Percentiles rank a stretch among this genome's conserved stretches.
Conservation (phyloP, 2,888 invertebrate genomes). For the Euzetes globulus region DNA sequence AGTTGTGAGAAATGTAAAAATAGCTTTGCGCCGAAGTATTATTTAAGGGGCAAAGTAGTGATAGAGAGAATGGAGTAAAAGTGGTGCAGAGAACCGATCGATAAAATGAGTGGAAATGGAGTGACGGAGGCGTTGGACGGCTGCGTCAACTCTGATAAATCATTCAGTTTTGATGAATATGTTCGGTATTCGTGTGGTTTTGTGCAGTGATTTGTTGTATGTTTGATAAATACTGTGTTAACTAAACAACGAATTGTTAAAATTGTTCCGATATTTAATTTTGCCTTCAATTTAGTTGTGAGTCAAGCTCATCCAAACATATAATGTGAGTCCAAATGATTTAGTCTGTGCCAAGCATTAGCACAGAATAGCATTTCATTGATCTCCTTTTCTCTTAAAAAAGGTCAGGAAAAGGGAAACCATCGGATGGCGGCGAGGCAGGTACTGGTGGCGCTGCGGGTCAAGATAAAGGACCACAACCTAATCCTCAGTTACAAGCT, state of each 20-base stretch:
- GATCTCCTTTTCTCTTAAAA: neutral
- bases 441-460: constrained; percentile 10
- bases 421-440: constrained; percentile 1
- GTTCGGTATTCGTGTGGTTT: constrained; percentile 16
- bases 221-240: constrained; percentile 17
- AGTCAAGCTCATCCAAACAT: neutral
- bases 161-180: constrained; percentile 8
- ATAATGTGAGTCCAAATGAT: neutral
- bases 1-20: no score
- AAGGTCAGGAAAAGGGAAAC: constrained; percentile 3
- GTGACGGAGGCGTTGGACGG: neutral
- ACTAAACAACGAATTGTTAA: constrained; percentile 17
- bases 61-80: no score
- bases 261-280: neutral
- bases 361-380: neutral
- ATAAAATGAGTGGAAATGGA: neutral
- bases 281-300: constrained; percentile 6
- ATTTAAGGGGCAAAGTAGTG: constrained; percentile 4
- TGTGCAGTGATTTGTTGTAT: constrained; percentile 5
- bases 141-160: neutral
- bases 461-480: constrained; percentile 21
- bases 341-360: neutral
- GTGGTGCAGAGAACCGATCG: constrained; percentile 17
- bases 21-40: constrained; percentile 19
- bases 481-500: constrained; percentile 31